phyloP scores from a whole-genome alignment of 2,113 vertebrate genomes.

The Crotalus horridus region DNA sequence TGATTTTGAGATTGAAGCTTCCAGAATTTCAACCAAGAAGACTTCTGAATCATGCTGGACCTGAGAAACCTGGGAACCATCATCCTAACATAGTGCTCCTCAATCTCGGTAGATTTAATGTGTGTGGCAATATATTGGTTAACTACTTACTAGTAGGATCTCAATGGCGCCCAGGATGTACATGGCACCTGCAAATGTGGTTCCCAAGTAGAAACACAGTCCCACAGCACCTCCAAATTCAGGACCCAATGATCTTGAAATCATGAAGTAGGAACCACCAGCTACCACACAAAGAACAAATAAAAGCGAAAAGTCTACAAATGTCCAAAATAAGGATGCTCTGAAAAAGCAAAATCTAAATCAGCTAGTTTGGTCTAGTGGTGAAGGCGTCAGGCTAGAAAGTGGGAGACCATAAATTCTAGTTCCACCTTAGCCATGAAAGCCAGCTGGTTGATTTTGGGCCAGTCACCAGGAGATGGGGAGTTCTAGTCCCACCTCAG shows the following conservation, averaged over 20 bases:
- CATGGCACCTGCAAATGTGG: conserved; percentile 96
- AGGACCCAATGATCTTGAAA: conserved; percentile 93
- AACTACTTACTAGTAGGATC: conserved; percentile 88
- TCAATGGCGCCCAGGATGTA: conserved; percentile 97
- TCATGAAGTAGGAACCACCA: conserved; percentile 98
- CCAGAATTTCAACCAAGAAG: background rate
- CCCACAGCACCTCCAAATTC: conserved; percentile 98
- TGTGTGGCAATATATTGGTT: background rate
- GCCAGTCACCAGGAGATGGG: background rate
- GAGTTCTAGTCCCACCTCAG: background rate
- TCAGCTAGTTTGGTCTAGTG: no score
- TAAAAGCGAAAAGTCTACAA: background rate
- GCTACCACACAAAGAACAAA: conserved; percentile 66
- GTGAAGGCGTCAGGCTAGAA: no score
- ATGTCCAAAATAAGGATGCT: background rate
- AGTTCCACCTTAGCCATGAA: background rate
- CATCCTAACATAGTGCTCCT: background rate
- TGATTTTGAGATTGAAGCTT: background rate
- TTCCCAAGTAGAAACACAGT: conserved; percentile 95
- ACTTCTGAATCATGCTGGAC: background rate
- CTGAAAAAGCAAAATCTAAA: no score
- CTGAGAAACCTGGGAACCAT: background rate
- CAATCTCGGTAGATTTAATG: background rate
- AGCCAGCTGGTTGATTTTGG: background rate
- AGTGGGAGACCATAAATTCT: no score